Base-by-base conservation (phyloP, 2,888 invertebrate species). In the Melanargia galathea region DNA sequence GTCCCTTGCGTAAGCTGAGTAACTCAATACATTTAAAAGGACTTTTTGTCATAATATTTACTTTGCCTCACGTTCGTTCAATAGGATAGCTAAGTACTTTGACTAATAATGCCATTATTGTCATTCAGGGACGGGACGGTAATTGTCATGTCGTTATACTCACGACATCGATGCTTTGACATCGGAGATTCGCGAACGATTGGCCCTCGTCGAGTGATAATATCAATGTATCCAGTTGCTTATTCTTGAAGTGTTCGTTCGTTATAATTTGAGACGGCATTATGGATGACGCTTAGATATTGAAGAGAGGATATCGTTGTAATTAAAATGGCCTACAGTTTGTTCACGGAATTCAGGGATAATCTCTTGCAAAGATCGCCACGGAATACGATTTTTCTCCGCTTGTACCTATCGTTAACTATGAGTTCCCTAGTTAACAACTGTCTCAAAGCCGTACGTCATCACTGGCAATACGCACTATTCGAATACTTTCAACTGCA, bases 41-140 rank as follows among this genome's bases (percentile, higher is more conserved):
- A 83, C 81, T 85, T 83, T 61, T 89, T 89, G 90, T 90, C 90
- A 90, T 78, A 91, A 91, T 90, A 91, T 91, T 91, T 91, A 88
- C 89, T 86, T 83, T 82, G 73, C 76, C 70, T 73, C 78, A 69
- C 72, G 73, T 74, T 77, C 70, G 62, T 73, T 89, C 89, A 90
- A 90, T 80, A 65, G 81, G 63, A 70, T 80, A n/a, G n/a, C n/a
- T n/a, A n/a, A n/a, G n/a, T n/a, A 81, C 80, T 86, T 58, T 81
- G 82, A 81, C 78, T 82, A 86, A 85, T 88, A 89, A 87, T 84
- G 83, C 84, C 73, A 80, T 86, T 83, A 73, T 73, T 70, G 68
- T 74, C 80, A 82, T 83, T 83, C 76, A 80, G 75, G 79, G 75
- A 71, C 38, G 62, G 54, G 52, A 48, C 60, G 38, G 61, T 69